These are phyloP conservation scores for Amblyjoppa fuscipennis DNA, from an alignment of 2,888 invertebrate species.

Conservation along the genomic window DNA sequence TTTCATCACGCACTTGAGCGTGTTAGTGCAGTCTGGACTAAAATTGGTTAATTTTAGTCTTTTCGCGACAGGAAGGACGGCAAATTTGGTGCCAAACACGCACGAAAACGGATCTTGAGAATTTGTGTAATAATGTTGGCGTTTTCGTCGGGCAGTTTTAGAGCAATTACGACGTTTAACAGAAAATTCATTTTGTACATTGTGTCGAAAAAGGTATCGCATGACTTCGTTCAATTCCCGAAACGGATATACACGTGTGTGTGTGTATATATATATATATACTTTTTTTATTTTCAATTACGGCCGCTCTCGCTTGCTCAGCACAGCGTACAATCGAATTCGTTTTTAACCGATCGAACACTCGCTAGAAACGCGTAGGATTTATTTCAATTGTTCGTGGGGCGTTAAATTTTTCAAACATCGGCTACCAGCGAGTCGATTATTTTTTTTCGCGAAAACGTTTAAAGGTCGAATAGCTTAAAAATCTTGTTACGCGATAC, in stretches of 20 bases:
- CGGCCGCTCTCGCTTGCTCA: background rate
- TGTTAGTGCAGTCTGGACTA: background rate
- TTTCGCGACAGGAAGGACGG: too few relatives aligned
- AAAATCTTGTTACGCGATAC: background rate
- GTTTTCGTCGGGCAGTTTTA: too few relatives aligned
- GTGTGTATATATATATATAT: background rate
- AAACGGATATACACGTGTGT: background rate
- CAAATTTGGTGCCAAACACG: too few relatives aligned
- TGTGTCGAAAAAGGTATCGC: background rate
- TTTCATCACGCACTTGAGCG: conserved; percentile 26
- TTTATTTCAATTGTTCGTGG: conserved; percentile 9
- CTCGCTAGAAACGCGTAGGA: conserved; percentile 8
- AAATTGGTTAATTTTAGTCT: background rate
- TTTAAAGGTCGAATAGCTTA: background rate
- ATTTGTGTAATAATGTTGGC: too few relatives aligned
- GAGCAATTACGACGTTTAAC: background rate
- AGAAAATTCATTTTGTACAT: background rate
- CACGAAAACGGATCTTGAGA: too few relatives aligned
- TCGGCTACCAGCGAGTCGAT: conserved; percentile 4
- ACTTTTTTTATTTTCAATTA: background rate
- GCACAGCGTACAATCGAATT: background rate
- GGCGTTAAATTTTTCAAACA: conserved; percentile 22
- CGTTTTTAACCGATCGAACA: background rate
- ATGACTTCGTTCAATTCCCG: background rate
- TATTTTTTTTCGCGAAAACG: background rate